A percentile compares a stretch with the other conserved stretches of the same genome.
Conservation (phyloP, 2,113 vertebrate species). For the Pomatostomus ruficeps region DNA sequence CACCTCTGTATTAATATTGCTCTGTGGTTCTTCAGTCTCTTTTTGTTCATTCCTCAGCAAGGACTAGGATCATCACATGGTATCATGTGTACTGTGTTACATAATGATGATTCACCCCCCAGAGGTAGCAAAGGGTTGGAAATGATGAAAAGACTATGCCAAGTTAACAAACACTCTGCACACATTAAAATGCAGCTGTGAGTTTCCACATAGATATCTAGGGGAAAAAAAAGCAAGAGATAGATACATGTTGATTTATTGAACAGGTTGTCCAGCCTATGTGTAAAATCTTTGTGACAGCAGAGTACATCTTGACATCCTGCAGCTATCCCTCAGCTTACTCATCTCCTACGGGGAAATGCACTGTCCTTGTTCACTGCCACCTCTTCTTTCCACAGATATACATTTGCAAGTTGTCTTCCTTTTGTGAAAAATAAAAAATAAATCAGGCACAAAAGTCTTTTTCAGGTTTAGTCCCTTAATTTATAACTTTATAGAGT, state of each 20-base stretch:
- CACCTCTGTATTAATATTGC: background rate
- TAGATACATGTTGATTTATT: slow-evolving; percentile 58
- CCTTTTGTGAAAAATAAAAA: background rate
- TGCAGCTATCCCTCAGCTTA: slow-evolving; percentile 29
- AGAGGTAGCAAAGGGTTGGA: background rate
- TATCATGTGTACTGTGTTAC: background rate
- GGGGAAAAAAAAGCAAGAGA: background rate
- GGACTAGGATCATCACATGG: background rate
- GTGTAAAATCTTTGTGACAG: slow-evolving; percentile 67
- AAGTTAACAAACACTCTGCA: slow-evolving; percentile 15
- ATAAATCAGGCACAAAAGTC: slow-evolving; percentile 16
- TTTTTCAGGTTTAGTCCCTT: slow-evolving; percentile 11
- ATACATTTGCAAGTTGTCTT: slow-evolving; percentile 55
- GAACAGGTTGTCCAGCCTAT: slow-evolving; percentile 45
- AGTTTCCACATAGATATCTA: slow-evolving; percentile 5
- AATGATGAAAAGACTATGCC: slow-evolving; percentile 29
- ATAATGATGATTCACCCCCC: background rate
- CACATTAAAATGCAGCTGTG: slow-evolving; percentile 15
- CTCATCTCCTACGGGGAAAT: slow-evolving; percentile 58
- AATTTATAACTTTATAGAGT: background rate
- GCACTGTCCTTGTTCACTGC: slow-evolving; percentile 45
- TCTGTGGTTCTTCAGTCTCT: background rate
- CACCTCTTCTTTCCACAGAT: slow-evolving; percentile 1
- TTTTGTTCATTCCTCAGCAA: background rate
- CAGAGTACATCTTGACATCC: slow-evolving; percentile 47